A percentile compares a stretch with the other conserved stretches of the same genome.
phyloP scores from a whole-genome alignment of 1,140 invertebrate genomes.

The Thaumatotibia leucotreta region DNA sequence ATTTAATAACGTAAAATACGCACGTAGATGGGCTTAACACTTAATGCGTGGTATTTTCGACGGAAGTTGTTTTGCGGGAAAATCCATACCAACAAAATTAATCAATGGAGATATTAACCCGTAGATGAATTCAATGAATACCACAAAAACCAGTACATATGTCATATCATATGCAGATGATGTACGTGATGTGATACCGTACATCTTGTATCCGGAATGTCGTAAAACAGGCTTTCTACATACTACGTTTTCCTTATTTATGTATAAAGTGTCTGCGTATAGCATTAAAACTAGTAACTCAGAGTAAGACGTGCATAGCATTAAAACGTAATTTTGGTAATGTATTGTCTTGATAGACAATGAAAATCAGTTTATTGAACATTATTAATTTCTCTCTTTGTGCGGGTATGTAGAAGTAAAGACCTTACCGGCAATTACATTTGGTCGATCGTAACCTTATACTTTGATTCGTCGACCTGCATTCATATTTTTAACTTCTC shows the following conservation, averaged over 20 bases:
- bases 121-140: not conserved
- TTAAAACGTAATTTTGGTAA: not conserved
- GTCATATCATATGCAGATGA: not conserved
- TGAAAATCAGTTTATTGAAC: no score
- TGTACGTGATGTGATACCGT: not conserved
- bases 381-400: no score
- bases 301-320: not conserved
- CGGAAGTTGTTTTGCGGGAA: not conserved
- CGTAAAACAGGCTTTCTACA: not conserved
- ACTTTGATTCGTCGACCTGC: no score
- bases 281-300: not conserved
- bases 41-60: not conserved
- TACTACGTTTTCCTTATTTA: slow-evolving; percentile 1
- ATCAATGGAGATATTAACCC: not conserved
- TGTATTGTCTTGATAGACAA: no score
- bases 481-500: no score
- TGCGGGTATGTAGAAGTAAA: no score
- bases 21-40: not conserved
- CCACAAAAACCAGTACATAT: not conserved
- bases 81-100: not conserved
- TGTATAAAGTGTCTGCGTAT: not conserved
- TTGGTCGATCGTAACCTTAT: no score
- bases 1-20: no score
- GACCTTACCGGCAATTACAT: no score
- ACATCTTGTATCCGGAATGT: not conserved